These are phyloP conservation scores for Phalacrocorax brasilianus DNA, from an alignment of 2,113 vertebrate species.

Conservation along the genomic window DNA sequence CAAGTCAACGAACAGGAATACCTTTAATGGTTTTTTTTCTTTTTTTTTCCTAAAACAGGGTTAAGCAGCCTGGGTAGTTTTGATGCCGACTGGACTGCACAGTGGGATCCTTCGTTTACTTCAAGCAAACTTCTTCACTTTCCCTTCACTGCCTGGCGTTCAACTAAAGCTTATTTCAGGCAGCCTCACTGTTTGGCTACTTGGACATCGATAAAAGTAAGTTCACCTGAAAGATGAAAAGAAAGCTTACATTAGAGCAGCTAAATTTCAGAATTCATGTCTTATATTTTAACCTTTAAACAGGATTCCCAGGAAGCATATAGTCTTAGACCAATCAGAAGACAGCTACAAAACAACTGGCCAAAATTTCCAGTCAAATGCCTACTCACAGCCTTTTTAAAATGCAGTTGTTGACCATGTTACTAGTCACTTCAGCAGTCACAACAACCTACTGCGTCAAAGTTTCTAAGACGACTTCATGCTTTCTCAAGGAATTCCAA, in stretches of 20 bases:
- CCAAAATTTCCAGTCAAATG: not conserved
- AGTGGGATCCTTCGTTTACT: not conserved
- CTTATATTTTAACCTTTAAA: not conserved
- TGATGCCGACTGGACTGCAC: not conserved
- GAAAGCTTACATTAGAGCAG: not conserved
- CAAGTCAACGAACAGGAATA: not conserved
- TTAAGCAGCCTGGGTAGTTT: not conserved
- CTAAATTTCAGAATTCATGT: not conserved
- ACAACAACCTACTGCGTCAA: not conserved
- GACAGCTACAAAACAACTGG: not conserved
- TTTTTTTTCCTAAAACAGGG: not conserved
- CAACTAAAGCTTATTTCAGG: not conserved
- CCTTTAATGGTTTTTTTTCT: not conserved
- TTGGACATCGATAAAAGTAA: conserved; percentile 88
- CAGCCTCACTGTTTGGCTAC: conserved; percentile 51
- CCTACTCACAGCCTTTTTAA: not conserved
- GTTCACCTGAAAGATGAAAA: conserved; percentile 84
- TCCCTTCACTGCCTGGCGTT: not conserved
- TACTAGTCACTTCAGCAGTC: not conserved
- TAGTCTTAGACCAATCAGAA: not conserved
- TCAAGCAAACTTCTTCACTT: not conserved
- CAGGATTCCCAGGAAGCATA: not conserved
- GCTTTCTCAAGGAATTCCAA: not conserved
- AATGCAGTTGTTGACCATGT: not conserved
- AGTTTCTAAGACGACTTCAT: not conserved